phyloP scores from a whole-genome alignment of 2,797 vertebrate genomes.

The Mus spretus region DNA sequence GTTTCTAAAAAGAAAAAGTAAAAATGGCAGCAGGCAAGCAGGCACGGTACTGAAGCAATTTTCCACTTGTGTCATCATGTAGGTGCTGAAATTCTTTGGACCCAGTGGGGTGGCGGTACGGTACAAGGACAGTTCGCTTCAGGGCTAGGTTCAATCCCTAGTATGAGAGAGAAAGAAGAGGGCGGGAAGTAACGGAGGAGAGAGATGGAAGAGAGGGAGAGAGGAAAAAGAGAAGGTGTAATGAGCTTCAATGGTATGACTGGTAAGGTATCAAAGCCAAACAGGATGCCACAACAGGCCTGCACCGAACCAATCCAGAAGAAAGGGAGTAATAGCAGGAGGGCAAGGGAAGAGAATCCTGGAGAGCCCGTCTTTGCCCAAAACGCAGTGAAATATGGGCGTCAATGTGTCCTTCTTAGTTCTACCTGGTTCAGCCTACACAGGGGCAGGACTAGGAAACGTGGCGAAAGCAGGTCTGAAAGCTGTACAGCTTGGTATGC shows the following conservation, averaged over 20 bases:
- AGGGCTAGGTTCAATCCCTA: background rate
- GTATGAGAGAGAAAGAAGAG: background rate
- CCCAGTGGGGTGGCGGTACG: background rate
- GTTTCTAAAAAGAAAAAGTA: constrained; percentile 11
- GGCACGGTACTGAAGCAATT: background rate
- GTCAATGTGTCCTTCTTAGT: background rate
- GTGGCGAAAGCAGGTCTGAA: accelerated
- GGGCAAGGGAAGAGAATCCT: background rate
- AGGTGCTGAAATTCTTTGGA: background rate
- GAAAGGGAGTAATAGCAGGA: background rate
- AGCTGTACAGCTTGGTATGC: accelerated
- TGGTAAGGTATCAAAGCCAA: background rate
- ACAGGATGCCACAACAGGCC: background rate
- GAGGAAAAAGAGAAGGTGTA: background rate
- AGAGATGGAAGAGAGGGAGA: background rate
- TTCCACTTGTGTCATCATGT: background rate
- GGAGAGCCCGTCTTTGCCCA: background rate
- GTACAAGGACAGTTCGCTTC: background rate
- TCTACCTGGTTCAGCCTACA: accelerated
- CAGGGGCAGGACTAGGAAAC: accelerated
- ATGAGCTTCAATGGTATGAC: too few species aligned
- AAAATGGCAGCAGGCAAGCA: background rate
- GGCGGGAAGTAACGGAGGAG: too few species aligned
- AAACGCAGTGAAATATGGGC: background rate
- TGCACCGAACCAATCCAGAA: background rate